Percentiles rank a stretch among this genome's conserved stretches.
phyloP scores from a whole-genome alignment of 2,888 invertebrate genomes.

The Apotomis betuletana region DNA sequence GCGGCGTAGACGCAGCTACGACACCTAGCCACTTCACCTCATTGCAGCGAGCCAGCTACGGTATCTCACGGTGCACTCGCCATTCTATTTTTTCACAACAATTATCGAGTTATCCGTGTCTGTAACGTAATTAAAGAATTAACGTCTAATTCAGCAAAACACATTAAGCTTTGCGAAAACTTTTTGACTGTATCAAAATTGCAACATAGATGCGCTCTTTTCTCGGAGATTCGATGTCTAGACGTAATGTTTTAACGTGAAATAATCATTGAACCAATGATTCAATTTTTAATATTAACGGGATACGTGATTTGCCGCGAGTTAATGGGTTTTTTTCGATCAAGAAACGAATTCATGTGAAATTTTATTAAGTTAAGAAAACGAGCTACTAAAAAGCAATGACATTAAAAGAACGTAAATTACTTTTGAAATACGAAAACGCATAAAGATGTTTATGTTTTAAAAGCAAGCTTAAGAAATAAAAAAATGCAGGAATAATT shows the following conservation, averaged over 20 bases:
- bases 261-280: constrained; percentile 42
- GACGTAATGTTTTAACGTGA: constrained; percentile 30
- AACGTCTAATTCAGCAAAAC: constrained; percentile 17
- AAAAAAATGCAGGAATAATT: constrained; percentile 17
- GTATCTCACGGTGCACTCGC: constrained; percentile 15
- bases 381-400: constrained; percentile 60
- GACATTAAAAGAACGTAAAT: constrained; percentile 69
- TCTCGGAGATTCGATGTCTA: constrained; percentile 10
- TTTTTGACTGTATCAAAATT: constrained; percentile 28
- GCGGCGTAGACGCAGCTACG: constrained; percentile 47
- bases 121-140: constrained; percentile 25
- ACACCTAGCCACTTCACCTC: constrained; percentile 43
- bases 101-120: constrained; percentile 38
- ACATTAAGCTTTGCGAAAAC: constrained; percentile 30
- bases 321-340: constrained; percentile 51
- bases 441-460: constrained; percentile 31
- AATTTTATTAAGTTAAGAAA: constrained; percentile 54
- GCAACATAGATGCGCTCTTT: constrained; percentile 14
- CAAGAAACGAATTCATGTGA: constrained; percentile 49
- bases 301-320: constrained; percentile 49
- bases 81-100: not conserved
- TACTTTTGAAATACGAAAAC: constrained; percentile 57
- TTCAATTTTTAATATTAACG: constrained; percentile 51
- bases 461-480: constrained; percentile 30
- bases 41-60: constrained; percentile 20